Base-by-base conservation (phyloP, 1,140 invertebrate species). In the Hylaeus volcanicus region DNA sequence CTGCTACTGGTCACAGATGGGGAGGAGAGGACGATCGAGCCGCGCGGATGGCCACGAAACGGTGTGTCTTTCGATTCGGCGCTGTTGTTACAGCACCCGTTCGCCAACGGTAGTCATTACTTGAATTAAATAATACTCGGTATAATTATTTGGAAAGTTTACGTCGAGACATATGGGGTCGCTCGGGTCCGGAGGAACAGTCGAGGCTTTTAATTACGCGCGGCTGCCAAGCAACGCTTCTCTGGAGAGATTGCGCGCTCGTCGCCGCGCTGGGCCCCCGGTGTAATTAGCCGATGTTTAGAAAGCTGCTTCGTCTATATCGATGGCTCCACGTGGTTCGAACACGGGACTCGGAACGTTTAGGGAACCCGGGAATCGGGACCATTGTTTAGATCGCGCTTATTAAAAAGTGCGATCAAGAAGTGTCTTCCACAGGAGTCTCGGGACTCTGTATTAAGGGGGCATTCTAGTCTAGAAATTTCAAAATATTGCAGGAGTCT, bases 141-240 rank as follows among this genome's bases (percentile, higher is more conserved):
- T 68, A 78, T 71, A 86, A 86, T 86, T 83, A 86, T 86, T 86
- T 86, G 77, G 77, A 86, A 86, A 86, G 85, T 83, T 74, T 60
- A 60, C 69, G 39, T 12, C 55, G 65, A 60, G 55, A 45, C 15
- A 58, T 55, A 63, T 68, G 58, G 79, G 64, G 58, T 51, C 14
- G 53, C 51, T 15, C 61, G 26, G 53, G 70, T 8, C 55, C 79
- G 60, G 45, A 69, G 37, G 60, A 45, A 74, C 66, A 81, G 56
- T 14, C 51, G 55, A 37, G 70, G 64, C 66, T 71, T 85, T 86
- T 86, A 85, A 86, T 86, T 85, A 79, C 77, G 74, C 60, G 74
- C 60, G 66, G 60, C 60, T 43, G 41, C 11, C 41, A 58, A 45
- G 63, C 11, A 75, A 74, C 43, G 65, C 60, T 85, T 61, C 65